Evolutionary conservation across 1,140 invertebrate species (phyloP).

Genomic region (Anoplophora glabripennis): DNA sequence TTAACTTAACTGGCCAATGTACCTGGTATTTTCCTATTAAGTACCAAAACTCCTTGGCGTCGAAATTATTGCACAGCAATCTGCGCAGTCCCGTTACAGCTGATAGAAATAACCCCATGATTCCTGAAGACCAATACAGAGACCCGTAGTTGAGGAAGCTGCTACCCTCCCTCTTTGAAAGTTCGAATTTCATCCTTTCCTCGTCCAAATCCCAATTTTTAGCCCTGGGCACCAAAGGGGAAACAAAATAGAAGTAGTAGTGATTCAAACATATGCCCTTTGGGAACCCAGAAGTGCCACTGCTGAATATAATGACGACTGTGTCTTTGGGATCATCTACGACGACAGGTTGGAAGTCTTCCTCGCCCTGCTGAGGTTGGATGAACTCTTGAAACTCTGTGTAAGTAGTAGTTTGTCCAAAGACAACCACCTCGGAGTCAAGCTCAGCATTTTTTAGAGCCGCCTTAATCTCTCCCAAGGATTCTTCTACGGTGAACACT

Average conservation of each 20-base stretch:
- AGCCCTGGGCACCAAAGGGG: conserved; percentile 2
- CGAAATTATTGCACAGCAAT: conserved; percentile 30
- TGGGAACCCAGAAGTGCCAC: conserved; percentile 77
- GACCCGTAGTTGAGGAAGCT: conserved; percentile 35
- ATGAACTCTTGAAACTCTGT: conserved; percentile 1
- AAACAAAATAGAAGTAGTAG: conserved; percentile 16
- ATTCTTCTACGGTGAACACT: conserved; percentile 22
- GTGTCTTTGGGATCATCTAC: conserved; percentile 37
- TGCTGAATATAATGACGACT: conserved; percentile 56
- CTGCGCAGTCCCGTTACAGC: conserved; percentile 15
- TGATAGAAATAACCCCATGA: conserved; percentile 21
- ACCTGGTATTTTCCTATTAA: conserved; percentile 36
- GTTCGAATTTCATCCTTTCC: not conserved
- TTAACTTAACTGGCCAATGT: too few relatives aligned
- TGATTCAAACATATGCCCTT: conserved; percentile 78
- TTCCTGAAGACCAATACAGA: conserved; percentile 43
- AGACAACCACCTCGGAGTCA: conserved; percentile 28
- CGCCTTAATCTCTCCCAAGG: conserved; percentile 22
- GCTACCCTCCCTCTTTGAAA: not conserved
- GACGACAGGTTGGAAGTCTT: conserved; percentile 22
- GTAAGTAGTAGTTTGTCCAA: conserved; percentile 10
- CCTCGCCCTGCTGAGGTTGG: conserved; percentile 23
- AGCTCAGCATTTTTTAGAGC: conserved; percentile 15
- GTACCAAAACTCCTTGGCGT: conserved; percentile 31
- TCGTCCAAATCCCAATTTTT: conserved; percentile 8